Conservation (phyloP, 2,888 invertebrate genomes). For the Scaptomyza flava region DNA sequence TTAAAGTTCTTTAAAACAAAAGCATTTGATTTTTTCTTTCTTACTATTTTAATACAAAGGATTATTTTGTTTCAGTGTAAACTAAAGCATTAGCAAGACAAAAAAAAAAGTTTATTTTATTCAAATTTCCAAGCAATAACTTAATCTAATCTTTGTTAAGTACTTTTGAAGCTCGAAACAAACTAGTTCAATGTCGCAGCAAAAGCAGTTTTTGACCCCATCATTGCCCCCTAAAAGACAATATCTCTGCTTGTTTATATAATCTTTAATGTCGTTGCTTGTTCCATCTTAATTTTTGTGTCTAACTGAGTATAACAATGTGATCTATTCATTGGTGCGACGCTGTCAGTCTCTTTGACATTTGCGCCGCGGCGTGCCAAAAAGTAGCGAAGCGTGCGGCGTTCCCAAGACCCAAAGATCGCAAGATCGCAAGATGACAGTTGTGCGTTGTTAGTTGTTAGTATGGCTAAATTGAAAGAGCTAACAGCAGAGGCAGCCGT, state of each 20-base stretch:
- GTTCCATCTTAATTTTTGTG: neutral
- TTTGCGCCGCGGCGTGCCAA: constrained; percentile 69
- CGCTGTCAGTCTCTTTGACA: constrained; percentile 54
- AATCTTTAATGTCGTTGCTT: constrained; percentile 3
- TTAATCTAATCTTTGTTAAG: neutral
- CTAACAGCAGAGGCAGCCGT: constrained; percentile 63
- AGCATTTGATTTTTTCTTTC: too few species aligned
- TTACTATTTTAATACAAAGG: too few species aligned
- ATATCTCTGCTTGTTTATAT: constrained; percentile 40
- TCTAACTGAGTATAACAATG: constrained; percentile 46
- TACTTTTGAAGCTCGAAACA: neutral
- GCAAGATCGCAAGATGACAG: constrained; percentile 23
- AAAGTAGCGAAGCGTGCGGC: constrained; percentile 75
- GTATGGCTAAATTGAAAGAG: constrained; percentile 61
- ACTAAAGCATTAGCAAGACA: too few species aligned
- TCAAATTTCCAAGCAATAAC: neutral
- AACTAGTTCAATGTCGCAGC: constrained; percentile 38
- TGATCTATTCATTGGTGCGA: constrained; percentile 61
- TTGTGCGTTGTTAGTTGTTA: constrained; percentile 31
- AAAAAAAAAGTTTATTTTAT: too few species aligned
- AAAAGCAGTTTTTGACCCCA: constrained; percentile 6
- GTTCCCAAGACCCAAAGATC: constrained; percentile 31
- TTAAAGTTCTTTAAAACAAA: constrained; percentile 5
- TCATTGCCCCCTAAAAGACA: constrained; percentile 28
- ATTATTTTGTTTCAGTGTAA: too few species aligned